A percentile compares a stretch with the other conserved stretches of the same genome.
phyloP scores from a whole-genome alignment of 1,140 invertebrate genomes.

The Pseudomyrmex sp. region DNA sequence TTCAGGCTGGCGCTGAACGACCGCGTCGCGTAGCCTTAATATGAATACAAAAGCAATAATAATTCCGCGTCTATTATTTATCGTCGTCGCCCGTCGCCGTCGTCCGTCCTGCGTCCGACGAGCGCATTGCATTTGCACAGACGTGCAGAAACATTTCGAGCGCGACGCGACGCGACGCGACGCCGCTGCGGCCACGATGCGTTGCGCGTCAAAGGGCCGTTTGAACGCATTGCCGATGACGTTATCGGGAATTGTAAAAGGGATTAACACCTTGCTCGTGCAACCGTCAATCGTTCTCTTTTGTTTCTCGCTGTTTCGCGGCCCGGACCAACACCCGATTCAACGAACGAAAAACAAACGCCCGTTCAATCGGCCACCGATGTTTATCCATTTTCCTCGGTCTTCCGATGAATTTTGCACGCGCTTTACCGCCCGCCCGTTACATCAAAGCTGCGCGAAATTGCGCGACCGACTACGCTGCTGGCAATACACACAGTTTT shows the following conservation, averaged over 20 bases:
- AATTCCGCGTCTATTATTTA: slow-evolving; percentile 84
- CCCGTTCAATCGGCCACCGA: slow-evolving; percentile 60
- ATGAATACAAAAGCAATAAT: slow-evolving; percentile 84
- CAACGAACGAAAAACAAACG: slow-evolving; percentile 62
- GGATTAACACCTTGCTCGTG: slow-evolving; percentile 75
- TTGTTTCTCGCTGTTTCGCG: slow-evolving; percentile 66
- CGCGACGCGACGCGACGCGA: slow-evolving; percentile 20
- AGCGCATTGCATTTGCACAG: slow-evolving; percentile 41
- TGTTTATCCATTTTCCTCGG: slow-evolving; percentile 65
- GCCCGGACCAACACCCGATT: slow-evolving; percentile 1
- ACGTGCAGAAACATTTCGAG: slow-evolving; percentile 57
- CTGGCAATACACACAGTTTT: slow-evolving; percentile 16
- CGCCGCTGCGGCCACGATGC: slow-evolving; percentile 31
- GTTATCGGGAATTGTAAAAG: slow-evolving; percentile 71
- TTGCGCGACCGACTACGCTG: slow-evolving; percentile 37
- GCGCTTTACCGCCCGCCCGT: slow-evolving; percentile 42
- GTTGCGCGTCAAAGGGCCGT: slow-evolving; percentile 75
- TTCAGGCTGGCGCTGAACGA: slow-evolving; percentile 81
- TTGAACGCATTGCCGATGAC: slow-evolving; percentile 60
- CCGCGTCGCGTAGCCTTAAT: slow-evolving; percentile 80
- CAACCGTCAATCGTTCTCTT: slow-evolving; percentile 64
- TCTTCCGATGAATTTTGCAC: slow-evolving; percentile 62
- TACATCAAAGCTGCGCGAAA: slow-evolving; percentile 66
- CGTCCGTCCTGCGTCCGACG: no score
- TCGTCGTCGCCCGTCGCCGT: slow-evolving; percentile 62